Evolutionary conservation across 2,888 invertebrate genomes (phyloP), one percentile per base, ranked within the genome.

Genomic region (Tetranychus truncatus): DNA sequence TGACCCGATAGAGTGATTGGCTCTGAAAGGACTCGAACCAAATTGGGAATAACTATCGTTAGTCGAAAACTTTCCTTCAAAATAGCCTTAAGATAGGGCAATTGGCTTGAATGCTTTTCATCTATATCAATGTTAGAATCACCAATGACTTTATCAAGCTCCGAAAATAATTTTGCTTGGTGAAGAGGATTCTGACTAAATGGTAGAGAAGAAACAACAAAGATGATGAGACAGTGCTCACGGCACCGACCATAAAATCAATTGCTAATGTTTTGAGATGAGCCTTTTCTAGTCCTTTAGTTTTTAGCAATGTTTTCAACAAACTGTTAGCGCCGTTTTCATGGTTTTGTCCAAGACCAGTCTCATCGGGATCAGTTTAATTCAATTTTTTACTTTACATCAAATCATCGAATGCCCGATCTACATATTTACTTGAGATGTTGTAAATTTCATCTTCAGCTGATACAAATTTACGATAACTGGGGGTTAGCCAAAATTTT

Each of bases 141-240:
- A 9, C 76, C 74, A 66, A 83, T 79, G 21, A 92, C 84, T 8
- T 65, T 55, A 9, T 45, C 66, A 4, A 81, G 24, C 82, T 94
- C 92, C 79, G 89, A 86, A 75, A 89, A 88, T 80, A 93, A 86
- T 81, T 89, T 90, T 80, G 90, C 88, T 81, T 94, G 93, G 76
- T 90, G 89, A 0, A 87, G 85, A 1, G 86, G 88, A 79, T 89
- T 85, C 24, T 85, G 82, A 89, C 87, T 69, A 91, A 81, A 80
- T 89, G 89, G 80, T 89, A 90, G 1, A 91, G 81, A 44, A 81
- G 79, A 78, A 81, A 82, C 20, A 80, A 78, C 6, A 83, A 77
- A 45, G 81, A 80, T 24, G 82, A 82, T 1, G 82, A 81, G 74
- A 80, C 80, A 0, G 80, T 80, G 75, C 79, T 80, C 72, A 80